These are phyloP conservation scores for Drosophila sproati DNA, from an alignment of 1,140 invertebrate genomes.

Conservation along the genomic window DNA sequence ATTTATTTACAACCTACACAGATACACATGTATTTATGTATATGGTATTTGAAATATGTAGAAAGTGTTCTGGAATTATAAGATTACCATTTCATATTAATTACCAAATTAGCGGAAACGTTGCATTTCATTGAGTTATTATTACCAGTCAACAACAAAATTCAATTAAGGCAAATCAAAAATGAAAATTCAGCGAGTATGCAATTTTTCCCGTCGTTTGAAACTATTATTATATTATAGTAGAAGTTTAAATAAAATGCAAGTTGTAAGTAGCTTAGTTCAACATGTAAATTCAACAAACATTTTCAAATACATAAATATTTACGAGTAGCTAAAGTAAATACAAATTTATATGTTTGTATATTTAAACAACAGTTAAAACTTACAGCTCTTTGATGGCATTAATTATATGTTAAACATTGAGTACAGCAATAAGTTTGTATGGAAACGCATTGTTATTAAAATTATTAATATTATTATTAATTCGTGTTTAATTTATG, in stretches of 20 bases:
- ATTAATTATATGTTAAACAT: slow-evolving; percentile 39
- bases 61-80: slow-evolving; percentile 3
- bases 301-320: slow-evolving; percentile 2
- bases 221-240: slow-evolving; percentile 1
- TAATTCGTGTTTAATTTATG: slow-evolving; percentile 12
- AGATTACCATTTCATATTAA: slow-evolving; percentile 11
- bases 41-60: background rate
- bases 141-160: slow-evolving; percentile 2
- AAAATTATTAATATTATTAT: slow-evolving; percentile 11
- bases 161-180: slow-evolving; percentile 1
- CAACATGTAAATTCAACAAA: background rate
- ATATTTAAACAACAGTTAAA: slow-evolving; percentile 68
- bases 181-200: background rate
- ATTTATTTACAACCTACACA: slow-evolving; percentile 46
- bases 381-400: slow-evolving; percentile 71
- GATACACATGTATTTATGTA: background rate
- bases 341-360: slow-evolving; percentile 25
- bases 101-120: background rate
- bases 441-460: slow-evolving; percentile 1
- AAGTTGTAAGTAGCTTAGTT: background rate
- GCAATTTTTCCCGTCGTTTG: background rate
- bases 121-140: slow-evolving; percentile 10
- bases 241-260: background rate
- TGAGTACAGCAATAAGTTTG: slow-evolving; percentile 35
- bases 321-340: slow-evolving; percentile 12